Evolutionary conservation across 2,113 vertebrate genomes (phyloP), one percentile per base, ranked within the genome.

Genomic region (Nasalis larvatus): DNA sequence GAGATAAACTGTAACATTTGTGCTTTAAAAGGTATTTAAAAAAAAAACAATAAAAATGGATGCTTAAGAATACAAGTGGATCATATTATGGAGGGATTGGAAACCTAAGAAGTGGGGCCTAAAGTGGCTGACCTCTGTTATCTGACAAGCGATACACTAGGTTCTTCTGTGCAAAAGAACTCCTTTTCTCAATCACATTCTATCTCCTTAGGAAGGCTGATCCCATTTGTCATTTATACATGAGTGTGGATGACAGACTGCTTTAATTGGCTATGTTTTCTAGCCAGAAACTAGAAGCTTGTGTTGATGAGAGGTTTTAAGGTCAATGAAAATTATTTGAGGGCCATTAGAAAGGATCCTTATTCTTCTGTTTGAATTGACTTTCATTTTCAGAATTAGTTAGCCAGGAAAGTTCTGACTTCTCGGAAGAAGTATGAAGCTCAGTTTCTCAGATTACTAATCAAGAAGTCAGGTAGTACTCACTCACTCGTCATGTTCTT

Each of bases 371-470:
- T 63, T 76, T 82, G 47, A 60, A 35, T 45, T 52, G 58, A 89
- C 32, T 77, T 97, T 81, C 35, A 58, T 71, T 94, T 86, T 95
- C 66, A 90, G 80, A 96, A 94, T 95, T 54, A 85, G 68, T 95
- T 49, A 85, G 49, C 56, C 47, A 94, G 47, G 42, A 97, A 91
- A 83, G 95, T 52, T 96, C 37, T 77, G 40, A 73, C 73, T 91
- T 77, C 68, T 95, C 80, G 5, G 32, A 95, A 82, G 47, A 86
- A 90, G 21, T 42, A 23, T 3, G 16, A 78, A 20, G 23, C 25
- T 96, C 10, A 71, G 45, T 66, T 91, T 74, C 73, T 91, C 73
- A 37, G 12, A 94, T 56, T 74, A n/a, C 11, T 56, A 82, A 47
- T 54, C 37, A 74, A 84, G 68, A 95, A 89, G 63, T 83, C 84